Base-by-base conservation (phyloP, 1,140 invertebrate genomes). In the Sweltsa coloradensis region DNA sequence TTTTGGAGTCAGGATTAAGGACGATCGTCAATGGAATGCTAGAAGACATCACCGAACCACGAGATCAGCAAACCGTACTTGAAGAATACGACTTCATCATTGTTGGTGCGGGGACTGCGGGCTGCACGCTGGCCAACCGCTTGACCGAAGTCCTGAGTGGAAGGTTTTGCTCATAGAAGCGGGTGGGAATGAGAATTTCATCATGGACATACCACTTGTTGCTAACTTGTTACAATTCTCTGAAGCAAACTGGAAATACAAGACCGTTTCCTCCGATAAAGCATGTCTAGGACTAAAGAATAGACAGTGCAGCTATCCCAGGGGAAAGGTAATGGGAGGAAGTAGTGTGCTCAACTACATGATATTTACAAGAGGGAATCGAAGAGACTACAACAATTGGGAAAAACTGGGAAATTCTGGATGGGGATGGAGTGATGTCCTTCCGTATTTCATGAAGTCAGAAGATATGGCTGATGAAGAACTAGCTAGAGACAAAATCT, bases 301-400 rank as follows among this genome's bases (percentile, higher is more conserved):
- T 57, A 75, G 77, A 26, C 70, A 85, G 26, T 88, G 85, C 59
- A 80, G 78, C 52, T 89, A 85, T 86, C 88, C 85, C 0, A 73
- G 85, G 44, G 87, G 87, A 34, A 88, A 89, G 65, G 69, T 86
- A 3, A 60, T 89, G 9, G 92, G 92, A 1, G 94, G 93, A 1
- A 91, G 85, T 0, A 83, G 79, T n/a, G 85, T 89, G 0, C 63
- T 89, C 0, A 90, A 89, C 53, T 87, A 85, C 0, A 89, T 97
- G 92, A 74, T 94, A 0, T 96, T 96, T 61, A 80, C 95, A 5
- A 69, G 93, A 47, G 93, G 93, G 0, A 93, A 96, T 67, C 75
- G 79, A 47, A 69, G 79, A 3, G 92, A 97, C 61, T 97, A 79
- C 57, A 87, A 97, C 61, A 74, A 86, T 41, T 97, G 93, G 93